Evolutionary conservation across 2,797 vertebrate genomes (phyloP).

Genomic region (Momotus momota): DNA sequence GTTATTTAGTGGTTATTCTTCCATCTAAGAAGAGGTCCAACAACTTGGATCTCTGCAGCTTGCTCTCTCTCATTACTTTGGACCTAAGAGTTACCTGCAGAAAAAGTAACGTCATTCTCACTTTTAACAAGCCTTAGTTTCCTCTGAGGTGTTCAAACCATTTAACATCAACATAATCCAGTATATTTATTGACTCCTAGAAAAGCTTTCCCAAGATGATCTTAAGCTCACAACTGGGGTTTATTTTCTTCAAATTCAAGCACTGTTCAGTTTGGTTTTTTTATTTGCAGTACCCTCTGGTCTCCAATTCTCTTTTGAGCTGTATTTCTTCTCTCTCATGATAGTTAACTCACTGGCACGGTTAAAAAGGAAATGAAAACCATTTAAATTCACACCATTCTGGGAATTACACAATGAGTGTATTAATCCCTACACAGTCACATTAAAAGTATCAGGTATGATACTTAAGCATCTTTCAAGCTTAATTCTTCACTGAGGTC

Average conservation of each 20-base stretch:
- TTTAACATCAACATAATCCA: not conserved
- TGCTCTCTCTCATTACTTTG: not conserved
- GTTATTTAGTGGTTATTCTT: not conserved
- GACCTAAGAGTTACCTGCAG: not conserved
- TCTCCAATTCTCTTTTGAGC: not conserved
- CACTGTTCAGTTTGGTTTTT: not conserved
- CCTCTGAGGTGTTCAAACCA: not conserved
- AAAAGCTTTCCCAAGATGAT: not conserved
- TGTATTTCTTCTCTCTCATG: not conserved
- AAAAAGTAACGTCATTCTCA: not conserved
- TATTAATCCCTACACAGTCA: not conserved
- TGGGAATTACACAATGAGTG: not conserved
- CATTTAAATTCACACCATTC: not conserved
- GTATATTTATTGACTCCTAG: not conserved
- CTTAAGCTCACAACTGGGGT: not conserved
- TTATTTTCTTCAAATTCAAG: not conserved
- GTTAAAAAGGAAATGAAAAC: conserved; percentile 10
- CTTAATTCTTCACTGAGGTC: not conserved
- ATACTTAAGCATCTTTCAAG: not conserved
- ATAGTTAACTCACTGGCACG: not conserved
- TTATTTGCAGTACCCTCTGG: not conserved
- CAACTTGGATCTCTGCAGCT: not conserved
- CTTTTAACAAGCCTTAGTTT: not conserved
- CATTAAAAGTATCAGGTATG: not conserved
- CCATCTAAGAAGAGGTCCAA: not conserved